Evolutionary conservation across 2,113 vertebrate genomes (phyloP).

Genomic region (Coturnix japonica): DNA sequence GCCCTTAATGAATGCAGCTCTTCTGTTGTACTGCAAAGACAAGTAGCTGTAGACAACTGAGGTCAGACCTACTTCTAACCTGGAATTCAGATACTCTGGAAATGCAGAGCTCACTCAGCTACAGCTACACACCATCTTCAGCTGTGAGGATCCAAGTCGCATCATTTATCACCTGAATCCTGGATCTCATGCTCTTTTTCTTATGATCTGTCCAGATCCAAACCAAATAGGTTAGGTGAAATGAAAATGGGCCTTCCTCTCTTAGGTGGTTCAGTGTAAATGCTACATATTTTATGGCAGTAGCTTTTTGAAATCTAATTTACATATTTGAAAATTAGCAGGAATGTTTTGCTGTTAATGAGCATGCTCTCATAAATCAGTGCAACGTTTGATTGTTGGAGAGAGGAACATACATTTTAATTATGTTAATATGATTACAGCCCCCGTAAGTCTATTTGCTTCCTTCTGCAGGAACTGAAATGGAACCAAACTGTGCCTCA

Average conservation of each 20-base stretch:
- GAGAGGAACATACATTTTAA: background rate
- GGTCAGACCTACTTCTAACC: too few species aligned
- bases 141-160: too few species aligned
- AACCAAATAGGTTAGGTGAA: background rate
- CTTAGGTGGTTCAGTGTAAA: background rate
- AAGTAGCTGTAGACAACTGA: too few species aligned
- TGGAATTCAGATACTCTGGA: too few species aligned
- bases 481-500: background rate
- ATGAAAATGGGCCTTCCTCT: background rate
- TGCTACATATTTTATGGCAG: background rate
- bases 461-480: background rate
- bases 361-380: background rate
- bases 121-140: too few species aligned
- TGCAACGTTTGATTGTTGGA: background rate
- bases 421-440: background rate
- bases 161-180: background rate
- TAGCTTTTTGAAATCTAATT: background rate
- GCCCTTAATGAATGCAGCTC: too few species aligned
- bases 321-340: background rate
- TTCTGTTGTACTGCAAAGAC: too few species aligned
- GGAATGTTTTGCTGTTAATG: background rate
- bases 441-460: background rate
- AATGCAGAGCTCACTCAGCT: too few species aligned
- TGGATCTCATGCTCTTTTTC: background rate
- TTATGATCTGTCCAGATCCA: background rate